phyloP scores from a whole-genome alignment of 2,797 vertebrate species.

The Ctenochaetus hawaiiensis region DNA sequence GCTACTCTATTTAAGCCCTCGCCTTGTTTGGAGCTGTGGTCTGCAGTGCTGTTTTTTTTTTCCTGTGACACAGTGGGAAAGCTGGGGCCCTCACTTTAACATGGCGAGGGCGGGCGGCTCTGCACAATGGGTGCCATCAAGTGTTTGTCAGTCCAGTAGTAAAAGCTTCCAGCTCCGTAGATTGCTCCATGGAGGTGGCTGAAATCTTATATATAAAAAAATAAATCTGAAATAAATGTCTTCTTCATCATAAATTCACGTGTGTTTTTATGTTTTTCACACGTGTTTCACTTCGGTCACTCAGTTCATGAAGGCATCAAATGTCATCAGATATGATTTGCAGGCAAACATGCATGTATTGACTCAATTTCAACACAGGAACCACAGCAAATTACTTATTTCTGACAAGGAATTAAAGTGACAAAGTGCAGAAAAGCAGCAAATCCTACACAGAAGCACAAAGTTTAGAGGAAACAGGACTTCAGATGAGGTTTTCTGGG shows the following conservation, averaged over 20 bases:
- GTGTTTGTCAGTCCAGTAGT: constrained; percentile 11
- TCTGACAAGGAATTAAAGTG: constrained; percentile 11
- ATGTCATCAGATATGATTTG: constrained; percentile 16
- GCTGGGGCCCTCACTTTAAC: constrained; percentile 1
- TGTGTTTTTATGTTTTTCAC: constrained; percentile 12
- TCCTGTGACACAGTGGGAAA: constrained; percentile 20
- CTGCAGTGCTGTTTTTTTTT: neutral
- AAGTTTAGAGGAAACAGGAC: constrained; percentile 8
- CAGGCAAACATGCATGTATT: constrained; percentile 18
- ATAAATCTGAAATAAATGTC: constrained; percentile 1
- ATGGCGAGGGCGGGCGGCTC: constrained; percentile 20
- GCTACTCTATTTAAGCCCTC: constrained; percentile 59
- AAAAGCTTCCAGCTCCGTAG: neutral
- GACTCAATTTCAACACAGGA: constrained; percentile 24
- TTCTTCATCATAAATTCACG: neutral
- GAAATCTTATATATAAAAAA: neutral
- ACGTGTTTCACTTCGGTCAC: constrained; percentile 12
- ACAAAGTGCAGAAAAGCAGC: constrained; percentile 34
- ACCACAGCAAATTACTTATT: constrained; percentile 9
- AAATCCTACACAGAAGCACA: constrained; percentile 44
- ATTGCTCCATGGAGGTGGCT: neutral
- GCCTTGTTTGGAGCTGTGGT: constrained; percentile 41
- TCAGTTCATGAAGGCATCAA: constrained; percentile 25
- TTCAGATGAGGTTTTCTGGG: constrained; percentile 18
- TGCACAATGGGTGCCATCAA: constrained; percentile 13